These are phyloP conservation scores for Pyrgus malvae DNA, from an alignment of 2,888 invertebrate species.

Conservation along the genomic window DNA sequence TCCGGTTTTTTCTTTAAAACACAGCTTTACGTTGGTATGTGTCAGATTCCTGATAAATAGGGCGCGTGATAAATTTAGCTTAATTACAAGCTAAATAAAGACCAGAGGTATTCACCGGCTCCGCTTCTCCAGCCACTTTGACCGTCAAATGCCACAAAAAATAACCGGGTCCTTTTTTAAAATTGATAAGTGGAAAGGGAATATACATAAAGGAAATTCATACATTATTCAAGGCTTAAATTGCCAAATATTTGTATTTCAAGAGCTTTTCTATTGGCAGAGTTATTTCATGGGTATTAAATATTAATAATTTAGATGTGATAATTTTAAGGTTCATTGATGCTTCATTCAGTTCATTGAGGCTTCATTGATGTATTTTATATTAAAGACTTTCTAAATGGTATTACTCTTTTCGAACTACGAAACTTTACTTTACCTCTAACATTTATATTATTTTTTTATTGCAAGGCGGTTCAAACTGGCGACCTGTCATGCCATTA, in stretches of 20 bases:
- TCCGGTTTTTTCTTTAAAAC: not conserved
- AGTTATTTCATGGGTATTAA: too few relatives aligned
- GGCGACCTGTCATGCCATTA: too few relatives aligned
- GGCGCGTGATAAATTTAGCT: conserved; percentile 50
- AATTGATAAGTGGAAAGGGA: conserved; percentile 1
- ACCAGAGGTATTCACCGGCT: conserved; percentile 2
- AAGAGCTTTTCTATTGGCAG: too few relatives aligned
- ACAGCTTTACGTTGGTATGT: not conserved
- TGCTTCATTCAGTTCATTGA: too few relatives aligned
- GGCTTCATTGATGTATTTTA: too few relatives aligned
- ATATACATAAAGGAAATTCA: not conserved
- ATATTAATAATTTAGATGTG: too few relatives aligned
- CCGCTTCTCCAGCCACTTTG: not conserved
- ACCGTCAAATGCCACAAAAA: conserved; percentile 2
- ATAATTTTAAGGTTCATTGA: too few relatives aligned
- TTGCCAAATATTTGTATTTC: not conserved
- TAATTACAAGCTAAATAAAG: conserved; percentile 34
- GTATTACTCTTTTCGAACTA: too few relatives aligned
- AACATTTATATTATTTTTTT: too few relatives aligned
- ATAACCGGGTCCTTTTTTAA: conserved; percentile 2
- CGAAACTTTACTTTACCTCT: too few relatives aligned
- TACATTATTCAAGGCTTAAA: not conserved
- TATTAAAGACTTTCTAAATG: too few relatives aligned
- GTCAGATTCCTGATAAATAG: conserved; percentile 39
- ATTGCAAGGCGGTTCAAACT: too few relatives aligned